Evolutionary conservation across 2,113 vertebrate genomes (phyloP).

Genomic region (Xenopus tropicalis): DNA sequence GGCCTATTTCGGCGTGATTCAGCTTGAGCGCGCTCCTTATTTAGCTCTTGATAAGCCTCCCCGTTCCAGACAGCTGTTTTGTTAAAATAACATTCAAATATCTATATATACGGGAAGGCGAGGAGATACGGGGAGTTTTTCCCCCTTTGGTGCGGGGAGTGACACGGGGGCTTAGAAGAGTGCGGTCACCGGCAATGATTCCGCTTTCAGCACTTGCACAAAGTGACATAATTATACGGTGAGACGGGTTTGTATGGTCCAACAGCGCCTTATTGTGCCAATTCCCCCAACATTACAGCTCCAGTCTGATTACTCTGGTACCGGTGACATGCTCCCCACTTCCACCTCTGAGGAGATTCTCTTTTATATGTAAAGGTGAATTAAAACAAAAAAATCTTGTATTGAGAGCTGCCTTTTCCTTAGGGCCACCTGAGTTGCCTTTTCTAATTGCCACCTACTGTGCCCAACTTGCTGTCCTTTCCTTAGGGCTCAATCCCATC

Average conservation of each 20-base stretch:
- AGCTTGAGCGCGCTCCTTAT: constrained; percentile 59
- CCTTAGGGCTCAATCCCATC: too few relatives aligned
- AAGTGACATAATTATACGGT: constrained; percentile 1
- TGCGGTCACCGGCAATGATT: constrained; percentile 6
- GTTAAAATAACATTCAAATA: constrained; percentile 75
- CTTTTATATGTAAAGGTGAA: background rate
- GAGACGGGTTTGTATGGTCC: background rate
- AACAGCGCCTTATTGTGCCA: background rate
- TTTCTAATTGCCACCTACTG: too few relatives aligned
- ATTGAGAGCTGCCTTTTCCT: too few relatives aligned
- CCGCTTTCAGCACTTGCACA: background rate
- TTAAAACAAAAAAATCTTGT: background rate
- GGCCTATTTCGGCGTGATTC: constrained; percentile 64
- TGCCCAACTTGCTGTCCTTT: too few relatives aligned
- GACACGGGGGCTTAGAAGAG: background rate
- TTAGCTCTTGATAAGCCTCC: constrained; percentile 61
- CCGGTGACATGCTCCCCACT: background rate
- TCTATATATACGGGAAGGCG: constrained; percentile 48
- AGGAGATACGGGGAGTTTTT: background rate
- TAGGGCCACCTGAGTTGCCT: too few relatives aligned
- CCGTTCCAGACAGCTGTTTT: constrained; percentile 71
- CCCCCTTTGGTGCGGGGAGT: background rate
- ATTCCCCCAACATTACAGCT: constrained; percentile 2
- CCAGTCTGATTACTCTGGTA: background rate
- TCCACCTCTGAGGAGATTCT: background rate